Evolutionary conservation across 2,797 vertebrate species (phyloP), one percentile per base, ranked within the genome.

Genomic region (Fringilla coelebs): DNA sequence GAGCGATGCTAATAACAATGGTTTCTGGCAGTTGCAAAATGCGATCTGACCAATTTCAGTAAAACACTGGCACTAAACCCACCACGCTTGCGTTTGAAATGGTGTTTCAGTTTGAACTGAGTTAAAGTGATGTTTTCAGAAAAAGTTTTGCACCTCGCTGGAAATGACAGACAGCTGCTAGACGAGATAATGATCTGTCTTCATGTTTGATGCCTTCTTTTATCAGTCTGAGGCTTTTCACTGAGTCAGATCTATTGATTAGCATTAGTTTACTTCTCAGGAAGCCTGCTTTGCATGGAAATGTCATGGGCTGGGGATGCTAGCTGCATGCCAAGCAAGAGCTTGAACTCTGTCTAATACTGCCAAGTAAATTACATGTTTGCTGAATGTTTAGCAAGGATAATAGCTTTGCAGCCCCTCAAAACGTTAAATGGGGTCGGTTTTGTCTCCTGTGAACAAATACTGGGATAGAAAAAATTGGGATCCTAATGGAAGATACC

Each of bases 181-280:
- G 92, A 93, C 29, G 31, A 93, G 93, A 90, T 95, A 97, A 97
- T 94, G 93, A 96, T 96, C 68, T 94, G 90, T 90, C 96, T 92
- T 96, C 85, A 77, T 81, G 87, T 97, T 93, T 97, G 94, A 96
- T 93, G 93, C 96, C 68, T 92, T 74, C 88, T 97, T 97, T 96
- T 96, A 96, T 97, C 96, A 91, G 87, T 94, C 85, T 76, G 29
- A 81, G 96, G 93, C 93, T 96, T 97, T 97, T 96, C 95, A 96
- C 94, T 94, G 95, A 97, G 93, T 97, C 94, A 97, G 92, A 90
- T 90, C 85, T 96, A 93, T 95, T 96, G 96, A 96, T 97, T 94
- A 97, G 91, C 89, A 93, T 94, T 92, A 96, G 93, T 93, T 88
- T 96, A 75, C 92, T 96, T 97, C 93, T 93, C 87, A 38, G 91